Percentiles rank a stretch among this genome's conserved stretches.
These are phyloP conservation scores for Centrocercus urophasianus DNA, from an alignment of 2,113 vertebrate species.

Conservation along the genomic window DNA sequence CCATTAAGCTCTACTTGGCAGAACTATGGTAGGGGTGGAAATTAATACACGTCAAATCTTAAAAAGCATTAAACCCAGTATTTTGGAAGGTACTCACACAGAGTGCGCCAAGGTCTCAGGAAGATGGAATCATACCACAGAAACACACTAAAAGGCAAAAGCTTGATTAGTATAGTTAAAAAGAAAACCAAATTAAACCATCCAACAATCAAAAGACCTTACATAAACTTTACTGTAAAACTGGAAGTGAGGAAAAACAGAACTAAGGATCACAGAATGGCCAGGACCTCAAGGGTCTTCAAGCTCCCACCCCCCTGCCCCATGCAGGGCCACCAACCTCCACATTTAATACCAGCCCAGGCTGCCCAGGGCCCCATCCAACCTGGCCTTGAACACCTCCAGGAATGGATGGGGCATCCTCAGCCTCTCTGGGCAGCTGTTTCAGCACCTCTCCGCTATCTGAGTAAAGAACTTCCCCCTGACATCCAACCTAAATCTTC, in stretches of 20 bases:
- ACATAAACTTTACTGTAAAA: not conserved
- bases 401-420: too few relatives aligned
- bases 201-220: not conserved
- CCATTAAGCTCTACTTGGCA: not conserved
- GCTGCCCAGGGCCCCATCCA: too few relatives aligned
- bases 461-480: too few relatives aligned
- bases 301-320: too few relatives aligned
- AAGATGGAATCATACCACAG: not conserved
- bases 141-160: not conserved
- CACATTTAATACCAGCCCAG: too few relatives aligned
- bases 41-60: not conserved
- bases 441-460: too few relatives aligned
- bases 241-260: not conserved
- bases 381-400: too few relatives aligned
- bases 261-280: not conserved
- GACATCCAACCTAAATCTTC: too few relatives aligned
- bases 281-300: too few relatives aligned
- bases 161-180: not conserved
- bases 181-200: not conserved
- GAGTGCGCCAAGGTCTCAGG: not conserved
- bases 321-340: too few relatives aligned
- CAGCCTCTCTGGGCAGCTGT: too few relatives aligned
- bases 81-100: not conserved
- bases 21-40: rapidly evolving
- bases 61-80: not conserved